Conservation (phyloP, 2,797 vertebrate species). For the Protonibea diacanthus region DNA sequence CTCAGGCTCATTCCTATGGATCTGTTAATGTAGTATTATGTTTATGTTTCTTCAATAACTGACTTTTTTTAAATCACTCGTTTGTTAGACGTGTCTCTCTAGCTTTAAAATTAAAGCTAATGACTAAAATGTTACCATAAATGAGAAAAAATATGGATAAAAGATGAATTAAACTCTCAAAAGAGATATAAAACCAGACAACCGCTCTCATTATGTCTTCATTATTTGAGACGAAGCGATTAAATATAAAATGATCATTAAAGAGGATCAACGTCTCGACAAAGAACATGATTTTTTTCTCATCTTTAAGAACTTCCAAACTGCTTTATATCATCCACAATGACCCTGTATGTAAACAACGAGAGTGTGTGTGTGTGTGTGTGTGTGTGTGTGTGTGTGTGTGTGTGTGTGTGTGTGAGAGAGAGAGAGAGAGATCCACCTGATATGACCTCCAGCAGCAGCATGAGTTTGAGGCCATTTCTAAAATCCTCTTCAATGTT, state of each 20-base stretch:
- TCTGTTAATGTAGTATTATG: neutral
- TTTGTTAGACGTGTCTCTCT: neutral
- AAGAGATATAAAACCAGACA: too few species aligned
- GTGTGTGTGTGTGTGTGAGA: constrained; percentile 1
- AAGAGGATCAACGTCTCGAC: neutral
- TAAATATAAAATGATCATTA: neutral
- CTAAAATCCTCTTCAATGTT: constrained; percentile 94
- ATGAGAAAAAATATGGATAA: neutral
- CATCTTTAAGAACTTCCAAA: neutral
- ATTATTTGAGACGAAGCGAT: neutral
- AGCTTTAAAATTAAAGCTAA: neutral
- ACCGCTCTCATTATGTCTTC: neutral
- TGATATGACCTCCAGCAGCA: constrained; percentile 94
- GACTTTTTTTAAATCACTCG: neutral
- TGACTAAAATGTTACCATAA: neutral
- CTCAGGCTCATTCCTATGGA: neutral
- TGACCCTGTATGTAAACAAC: neutral
- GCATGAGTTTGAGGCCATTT: constrained; percentile 94
- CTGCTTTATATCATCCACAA: neutral
- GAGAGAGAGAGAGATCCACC: constrained; percentile 75
- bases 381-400: constrained; percentile 1
- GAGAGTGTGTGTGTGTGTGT: neutral
- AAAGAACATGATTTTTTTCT: neutral
- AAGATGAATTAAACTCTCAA: neutral
- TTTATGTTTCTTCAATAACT: neutral